A percentile compares a stretch with the other conserved stretches of the same genome.
Conservation (phyloP, 1,140 invertebrate species). For the Euura saliciscinereae region DNA sequence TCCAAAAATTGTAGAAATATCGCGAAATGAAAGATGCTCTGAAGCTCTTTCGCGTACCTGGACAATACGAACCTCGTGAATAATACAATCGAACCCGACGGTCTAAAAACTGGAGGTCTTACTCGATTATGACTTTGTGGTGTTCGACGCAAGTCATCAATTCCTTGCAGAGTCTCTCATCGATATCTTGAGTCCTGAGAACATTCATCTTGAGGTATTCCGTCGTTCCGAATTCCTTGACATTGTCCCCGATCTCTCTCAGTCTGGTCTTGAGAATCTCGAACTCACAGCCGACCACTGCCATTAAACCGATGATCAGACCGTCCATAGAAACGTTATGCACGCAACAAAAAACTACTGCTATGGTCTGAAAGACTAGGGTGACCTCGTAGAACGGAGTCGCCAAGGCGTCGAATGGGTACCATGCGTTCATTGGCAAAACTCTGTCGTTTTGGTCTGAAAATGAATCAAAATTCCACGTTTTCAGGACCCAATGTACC, state of each 20-base stretch:
- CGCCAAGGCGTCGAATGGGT: neutral
- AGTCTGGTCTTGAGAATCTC: neutral
- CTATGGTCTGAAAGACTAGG: neutral
- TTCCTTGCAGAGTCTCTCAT: neutral
- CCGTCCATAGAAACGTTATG: neutral
- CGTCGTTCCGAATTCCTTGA: neutral
- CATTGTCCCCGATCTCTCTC: neutral
- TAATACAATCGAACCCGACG: neutral
- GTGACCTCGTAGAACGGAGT: slow-evolving; percentile 5
- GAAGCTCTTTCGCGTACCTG: neutral
- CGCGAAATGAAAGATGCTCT: neutral
- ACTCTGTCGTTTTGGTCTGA: slow-evolving; percentile 1
- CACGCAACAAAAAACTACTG: neutral
- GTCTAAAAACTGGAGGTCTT: neutral
- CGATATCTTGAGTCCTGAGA: neutral
- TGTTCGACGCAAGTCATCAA: neutral
- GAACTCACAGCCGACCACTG: neutral
- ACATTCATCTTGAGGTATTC: neutral
- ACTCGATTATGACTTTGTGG: neutral
- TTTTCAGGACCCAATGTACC: no score
- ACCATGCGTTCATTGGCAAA: neutral
- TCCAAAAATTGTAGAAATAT: neutral
- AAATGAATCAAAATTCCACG: neutral
- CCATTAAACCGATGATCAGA: slow-evolving; percentile 1
- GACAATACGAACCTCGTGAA: neutral